Evolutionary conservation across 2,888 invertebrate species (phyloP).

Genomic region (Acleris sparsana): DNA sequence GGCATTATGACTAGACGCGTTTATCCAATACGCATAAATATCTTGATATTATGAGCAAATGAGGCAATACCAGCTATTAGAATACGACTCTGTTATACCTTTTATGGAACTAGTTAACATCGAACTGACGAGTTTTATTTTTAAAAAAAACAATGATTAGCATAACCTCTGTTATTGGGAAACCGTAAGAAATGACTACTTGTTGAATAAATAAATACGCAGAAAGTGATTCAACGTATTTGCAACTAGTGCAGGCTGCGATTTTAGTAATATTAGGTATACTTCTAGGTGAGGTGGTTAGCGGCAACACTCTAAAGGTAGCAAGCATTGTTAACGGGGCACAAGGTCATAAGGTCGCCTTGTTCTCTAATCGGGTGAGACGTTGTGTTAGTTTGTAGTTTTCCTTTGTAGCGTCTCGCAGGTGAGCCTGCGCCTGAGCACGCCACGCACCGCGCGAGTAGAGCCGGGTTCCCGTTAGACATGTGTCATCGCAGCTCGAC

Average conservation of each 20-base stretch:
- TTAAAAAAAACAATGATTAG: slow-evolving; percentile 27
- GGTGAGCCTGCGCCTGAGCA: slow-evolving; percentile 51
- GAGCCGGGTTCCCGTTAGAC: slow-evolving; percentile 79
- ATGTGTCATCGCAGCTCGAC: slow-evolving; percentile 67
- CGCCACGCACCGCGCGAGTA: slow-evolving; percentile 50
- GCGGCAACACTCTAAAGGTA: slow-evolving; percentile 11
- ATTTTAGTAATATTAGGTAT: slow-evolving; percentile 14
- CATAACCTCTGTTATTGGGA: slow-evolving; percentile 31
- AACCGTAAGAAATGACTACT: slow-evolving; percentile 22
- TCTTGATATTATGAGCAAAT: slow-evolving; percentile 3
- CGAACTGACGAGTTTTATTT: slow-evolving; percentile 25
- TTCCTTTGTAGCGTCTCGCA: slow-evolving; percentile 53
- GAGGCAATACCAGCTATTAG: slow-evolving; percentile 24
- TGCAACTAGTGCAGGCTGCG: slow-evolving; percentile 13
- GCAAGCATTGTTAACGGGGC: slow-evolving; percentile 21
- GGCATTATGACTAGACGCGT: slow-evolving; percentile 17
- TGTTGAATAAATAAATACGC: slow-evolving; percentile 22
- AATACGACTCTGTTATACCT: slow-evolving; percentile 20
- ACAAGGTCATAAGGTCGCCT: slow-evolving; percentile 34
- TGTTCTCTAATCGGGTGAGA: slow-evolving; percentile 24
- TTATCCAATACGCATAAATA: slow-evolving; percentile 12
- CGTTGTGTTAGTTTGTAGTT: slow-evolving; percentile 50
- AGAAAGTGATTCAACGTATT: slow-evolving; percentile 28
- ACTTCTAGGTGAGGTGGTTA: slow-evolving; percentile 19
- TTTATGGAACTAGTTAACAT: slow-evolving; percentile 15